A percentile compares a stretch with the other conserved stretches of the same genome.
Evolutionary conservation across 2,797 vertebrate species (phyloP).

Genomic region (Cyclopterus lumpus): DNA sequence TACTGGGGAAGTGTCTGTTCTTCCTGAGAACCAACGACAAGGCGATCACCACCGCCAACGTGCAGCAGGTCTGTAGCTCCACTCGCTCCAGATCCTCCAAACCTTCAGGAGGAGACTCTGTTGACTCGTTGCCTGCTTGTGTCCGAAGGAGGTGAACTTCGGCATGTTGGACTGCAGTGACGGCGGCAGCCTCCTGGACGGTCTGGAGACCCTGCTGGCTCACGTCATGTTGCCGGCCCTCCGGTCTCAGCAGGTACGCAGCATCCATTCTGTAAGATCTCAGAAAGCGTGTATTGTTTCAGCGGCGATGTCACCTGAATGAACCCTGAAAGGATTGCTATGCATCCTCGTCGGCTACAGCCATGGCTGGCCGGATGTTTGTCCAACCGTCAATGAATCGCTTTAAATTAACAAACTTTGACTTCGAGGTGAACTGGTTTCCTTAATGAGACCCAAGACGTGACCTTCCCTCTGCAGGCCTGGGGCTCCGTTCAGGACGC

Average conservation of each 20-base stretch:
- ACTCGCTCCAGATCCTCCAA: neutral
- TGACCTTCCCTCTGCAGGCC: constrained; percentile 60
- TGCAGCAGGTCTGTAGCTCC: constrained; percentile 82
- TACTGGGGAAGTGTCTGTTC: constrained; percentile 85
- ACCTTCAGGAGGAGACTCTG: neutral
- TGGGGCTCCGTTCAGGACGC: constrained; percentile 84
- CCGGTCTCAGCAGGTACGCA: constrained; percentile 83
- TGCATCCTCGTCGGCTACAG: no score
- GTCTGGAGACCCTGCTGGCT: constrained; percentile 82
- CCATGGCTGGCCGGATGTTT: no score
- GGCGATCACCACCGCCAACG: constrained; percentile 81
- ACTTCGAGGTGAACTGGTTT: no score
- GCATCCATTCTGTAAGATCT: neutral
- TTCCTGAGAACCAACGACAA: constrained; percentile 85
- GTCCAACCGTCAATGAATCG: no score
- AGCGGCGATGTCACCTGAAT: neutral
- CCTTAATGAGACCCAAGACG: no score
- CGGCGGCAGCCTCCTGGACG: constrained; percentile 76
- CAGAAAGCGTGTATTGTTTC: neutral
- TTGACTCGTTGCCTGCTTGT: neutral
- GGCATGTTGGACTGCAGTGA: constrained; percentile 79
- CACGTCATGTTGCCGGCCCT: constrained; percentile 83
- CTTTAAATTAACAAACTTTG: no score
- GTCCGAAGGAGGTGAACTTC: constrained; percentile 85
- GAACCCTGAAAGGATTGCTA: neutral